Percentiles rank a stretch among this genome's conserved stretches.
Conservation (phyloP, 2,797 vertebrate genomes). For the Crenichthys baileyi region DNA sequence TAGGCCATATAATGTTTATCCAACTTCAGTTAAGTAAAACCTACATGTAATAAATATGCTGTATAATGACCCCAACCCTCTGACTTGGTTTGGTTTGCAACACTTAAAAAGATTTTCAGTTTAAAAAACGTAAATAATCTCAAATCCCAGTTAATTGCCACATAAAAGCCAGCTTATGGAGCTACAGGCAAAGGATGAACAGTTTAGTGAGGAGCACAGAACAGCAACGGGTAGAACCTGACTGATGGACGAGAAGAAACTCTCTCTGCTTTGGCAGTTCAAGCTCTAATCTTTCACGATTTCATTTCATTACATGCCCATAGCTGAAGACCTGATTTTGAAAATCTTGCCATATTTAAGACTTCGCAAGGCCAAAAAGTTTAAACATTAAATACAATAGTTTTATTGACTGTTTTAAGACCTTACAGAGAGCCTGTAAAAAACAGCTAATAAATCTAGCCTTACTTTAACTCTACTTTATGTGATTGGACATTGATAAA, state of each 20-base stretch:
- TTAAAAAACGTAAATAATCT: background rate
- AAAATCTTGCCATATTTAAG: background rate
- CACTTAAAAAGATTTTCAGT: background rate
- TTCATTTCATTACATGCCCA: background rate
- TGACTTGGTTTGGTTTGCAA: background rate
- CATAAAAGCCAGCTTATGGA: background rate
- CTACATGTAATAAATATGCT: background rate
- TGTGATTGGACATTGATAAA: background rate
- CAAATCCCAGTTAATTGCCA: background rate
- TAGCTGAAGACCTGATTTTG: background rate
- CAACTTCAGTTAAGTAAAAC: background rate
- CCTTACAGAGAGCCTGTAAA: background rate
- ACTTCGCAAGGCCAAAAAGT: background rate
- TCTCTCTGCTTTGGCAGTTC: background rate
- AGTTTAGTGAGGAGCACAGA: background rate
- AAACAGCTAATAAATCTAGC: background rate
- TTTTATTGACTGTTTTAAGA: background rate
- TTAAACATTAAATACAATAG: background rate
- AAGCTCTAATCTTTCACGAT: background rate
- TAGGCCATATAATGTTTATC: too few relatives aligned
- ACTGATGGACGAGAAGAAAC: background rate
- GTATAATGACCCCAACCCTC: background rate
- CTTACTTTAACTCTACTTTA: background rate
- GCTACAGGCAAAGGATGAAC: background rate
- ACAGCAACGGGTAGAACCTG: background rate